These are phyloP conservation scores for Phasia obesa DNA, from an alignment of 2,888 invertebrate genomes.

Conservation along the genomic window DNA sequence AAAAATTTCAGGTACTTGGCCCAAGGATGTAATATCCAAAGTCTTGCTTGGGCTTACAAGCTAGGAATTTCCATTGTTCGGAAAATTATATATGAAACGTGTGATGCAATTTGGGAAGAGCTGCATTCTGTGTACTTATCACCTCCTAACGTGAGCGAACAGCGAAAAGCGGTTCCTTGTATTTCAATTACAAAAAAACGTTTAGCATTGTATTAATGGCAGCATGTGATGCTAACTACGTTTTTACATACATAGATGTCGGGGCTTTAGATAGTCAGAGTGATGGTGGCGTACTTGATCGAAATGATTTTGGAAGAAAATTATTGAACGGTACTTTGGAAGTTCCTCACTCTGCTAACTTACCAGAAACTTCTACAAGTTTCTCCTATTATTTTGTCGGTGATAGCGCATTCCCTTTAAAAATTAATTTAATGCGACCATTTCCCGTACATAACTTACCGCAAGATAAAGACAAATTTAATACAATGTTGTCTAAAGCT, in stretches of 20 bases:
- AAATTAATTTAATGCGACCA: not conserved
- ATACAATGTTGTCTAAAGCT: conserved; percentile 12
- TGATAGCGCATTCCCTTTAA: not conserved
- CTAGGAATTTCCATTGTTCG: not conserved
- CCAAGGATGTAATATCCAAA: conserved; percentile 29
- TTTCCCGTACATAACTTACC: conserved; percentile 13
- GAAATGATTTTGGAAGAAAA: too few species aligned
- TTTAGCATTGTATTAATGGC: too few species aligned
- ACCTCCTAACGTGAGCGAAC: conserved; percentile 5
- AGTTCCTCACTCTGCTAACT: not conserved
- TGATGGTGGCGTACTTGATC: too few species aligned
- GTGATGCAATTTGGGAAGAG: conserved; percentile 7
- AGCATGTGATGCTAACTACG: too few species aligned
- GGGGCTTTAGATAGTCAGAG: not conserved
- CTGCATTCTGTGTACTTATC: not conserved
- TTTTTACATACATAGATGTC: too few species aligned
- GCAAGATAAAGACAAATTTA: conserved; percentile 9
- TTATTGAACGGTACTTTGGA: conserved; percentile 3
- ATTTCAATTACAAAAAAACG: too few species aligned
- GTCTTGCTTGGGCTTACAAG: conserved; percentile 14
- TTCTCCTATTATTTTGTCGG: conserved; percentile 14
- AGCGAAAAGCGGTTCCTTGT: too few species aligned
- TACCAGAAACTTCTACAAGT: conserved; percentile 1
- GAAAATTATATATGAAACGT: not conserved
- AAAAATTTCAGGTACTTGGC: conserved; percentile 20